phyloP scores from a whole-genome alignment of 2,113 vertebrate species.

The Carollia perspicillata region DNA sequence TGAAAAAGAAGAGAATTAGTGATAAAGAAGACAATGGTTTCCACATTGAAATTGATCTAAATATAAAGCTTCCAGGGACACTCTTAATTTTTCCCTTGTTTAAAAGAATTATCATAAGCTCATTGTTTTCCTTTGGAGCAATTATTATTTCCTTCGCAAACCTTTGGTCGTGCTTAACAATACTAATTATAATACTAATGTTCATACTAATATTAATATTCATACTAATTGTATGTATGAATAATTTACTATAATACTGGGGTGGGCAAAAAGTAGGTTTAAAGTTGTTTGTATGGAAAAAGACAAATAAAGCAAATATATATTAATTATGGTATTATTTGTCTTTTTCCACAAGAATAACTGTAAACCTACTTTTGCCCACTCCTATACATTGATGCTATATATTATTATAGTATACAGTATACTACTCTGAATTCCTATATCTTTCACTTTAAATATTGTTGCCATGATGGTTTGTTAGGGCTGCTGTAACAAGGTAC shows the following conservation, averaged over 20 bases:
- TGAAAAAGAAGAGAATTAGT: background rate
- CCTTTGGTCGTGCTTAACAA: background rate
- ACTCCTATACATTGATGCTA: background rate
- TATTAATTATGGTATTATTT: background rate
- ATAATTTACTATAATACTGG: background rate
- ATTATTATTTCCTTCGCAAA: constrained; percentile 56
- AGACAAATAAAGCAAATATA: background rate
- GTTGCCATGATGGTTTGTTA: background rate
- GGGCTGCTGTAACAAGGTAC: background rate
- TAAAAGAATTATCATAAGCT: constrained; percentile 55
- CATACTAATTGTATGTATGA: background rate
- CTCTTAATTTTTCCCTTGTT: background rate
- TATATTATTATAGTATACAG: background rate
- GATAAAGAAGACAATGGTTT: background rate
- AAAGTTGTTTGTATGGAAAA: background rate
- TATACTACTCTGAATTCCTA: background rate
- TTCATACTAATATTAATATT: background rate
- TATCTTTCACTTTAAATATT: background rate
- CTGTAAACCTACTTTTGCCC: background rate
- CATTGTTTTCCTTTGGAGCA: constrained; percentile 42
- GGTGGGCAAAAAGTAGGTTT: background rate
- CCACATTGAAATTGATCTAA: constrained; percentile 32
- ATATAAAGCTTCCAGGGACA: constrained; percentile 51
- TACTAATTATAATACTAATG: background rate
- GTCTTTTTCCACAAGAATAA: background rate